Base-by-base conservation (phyloP, 2,888 invertebrate genomes). In the Synergus itoensis region DNA sequence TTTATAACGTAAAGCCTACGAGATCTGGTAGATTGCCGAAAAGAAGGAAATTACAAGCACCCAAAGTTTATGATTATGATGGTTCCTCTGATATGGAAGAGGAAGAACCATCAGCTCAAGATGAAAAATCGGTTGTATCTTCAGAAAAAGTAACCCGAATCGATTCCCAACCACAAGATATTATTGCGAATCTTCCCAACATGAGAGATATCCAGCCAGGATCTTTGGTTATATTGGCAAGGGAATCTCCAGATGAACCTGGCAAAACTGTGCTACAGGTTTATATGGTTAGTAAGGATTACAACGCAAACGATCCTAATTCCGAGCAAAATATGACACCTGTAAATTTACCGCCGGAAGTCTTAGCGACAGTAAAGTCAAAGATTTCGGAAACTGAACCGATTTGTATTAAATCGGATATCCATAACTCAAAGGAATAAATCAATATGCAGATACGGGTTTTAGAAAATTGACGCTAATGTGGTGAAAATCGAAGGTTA, bases 161-260 rank as follows among this genome's bases (percentile, higher is more conserved):
- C 12, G n/a, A 53, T 36, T 28, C 67, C 7, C 75, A 78, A 77
- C 28, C 75, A 8, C 78, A 83, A 9, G 83, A 86, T 9, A 84
- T 85, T 43, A 82, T 90, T 64, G 80, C 87, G 53, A 84, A 82
- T 9, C 87, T 91, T 77, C 83, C 89, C 4, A 89, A 89, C 63
- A 87, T 90, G 9, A 79, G 83, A 76, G 81, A 89, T 9, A 89
- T 93, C 45, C 92, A 93, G 82, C 93, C 93, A 1, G 94, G 94
- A 57, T 93, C 93, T 77, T 80, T 94, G 85, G 90, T 95, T 89
- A 87, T 95, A 90, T 78, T 95, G 86, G 85, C 93, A 79, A 89
- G 90, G 89, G 87, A 92, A 88, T 86, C 93, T 86, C 43, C 93
- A 87, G 86, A 93, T 78, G 87, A 94, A 90, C 91, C 93, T 79